These are phyloP conservation scores for Operophtera brumata DNA, from an alignment of 2,888 invertebrate genomes.

Conservation along the genomic window DNA sequence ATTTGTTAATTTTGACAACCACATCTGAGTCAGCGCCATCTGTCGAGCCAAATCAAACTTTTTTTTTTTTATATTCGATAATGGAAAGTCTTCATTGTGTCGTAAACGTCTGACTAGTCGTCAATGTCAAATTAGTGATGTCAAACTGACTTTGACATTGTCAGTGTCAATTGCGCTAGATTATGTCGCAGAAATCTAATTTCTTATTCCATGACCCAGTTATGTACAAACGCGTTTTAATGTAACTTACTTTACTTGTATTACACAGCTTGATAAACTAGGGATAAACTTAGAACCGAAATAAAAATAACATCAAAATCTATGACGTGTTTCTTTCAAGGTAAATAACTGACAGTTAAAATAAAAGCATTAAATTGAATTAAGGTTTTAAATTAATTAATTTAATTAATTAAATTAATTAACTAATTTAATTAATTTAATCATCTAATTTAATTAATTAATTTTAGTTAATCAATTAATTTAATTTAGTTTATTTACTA, in stretches of 20 bases:
- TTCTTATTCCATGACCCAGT: conserved; percentile 25
- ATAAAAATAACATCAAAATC: conserved; percentile 11
- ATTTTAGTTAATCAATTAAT: too few relatives aligned
- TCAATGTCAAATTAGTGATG: conserved; percentile 14
- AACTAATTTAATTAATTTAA: too few relatives aligned
- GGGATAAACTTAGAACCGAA: conserved; percentile 19
- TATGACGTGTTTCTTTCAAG: conserved; percentile 1
- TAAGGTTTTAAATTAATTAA: too few relatives aligned
- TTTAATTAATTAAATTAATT: too few relatives aligned
- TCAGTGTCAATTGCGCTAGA: conserved; percentile 19
- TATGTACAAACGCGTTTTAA: conserved; percentile 28
- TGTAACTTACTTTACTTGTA: conserved; percentile 17
- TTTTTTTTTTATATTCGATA: too few relatives aligned
- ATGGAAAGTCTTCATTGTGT: conserved; percentile 2
- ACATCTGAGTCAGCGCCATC: too few relatives aligned
- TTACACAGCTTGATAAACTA: conserved; percentile 26
- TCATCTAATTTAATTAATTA: too few relatives aligned
- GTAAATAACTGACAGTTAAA: conserved; percentile 27
- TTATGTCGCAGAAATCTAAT: conserved; percentile 24
- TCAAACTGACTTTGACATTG: conserved; percentile 20
- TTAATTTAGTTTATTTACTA: too few relatives aligned
- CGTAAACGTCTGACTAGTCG: conserved; percentile 14
- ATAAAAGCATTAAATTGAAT: conserved; percentile 13
- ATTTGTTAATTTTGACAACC: too few relatives aligned
- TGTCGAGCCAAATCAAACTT: too few relatives aligned